Conservation (phyloP, 2,888 invertebrate genomes). For the Apamea sordens region DNA sequence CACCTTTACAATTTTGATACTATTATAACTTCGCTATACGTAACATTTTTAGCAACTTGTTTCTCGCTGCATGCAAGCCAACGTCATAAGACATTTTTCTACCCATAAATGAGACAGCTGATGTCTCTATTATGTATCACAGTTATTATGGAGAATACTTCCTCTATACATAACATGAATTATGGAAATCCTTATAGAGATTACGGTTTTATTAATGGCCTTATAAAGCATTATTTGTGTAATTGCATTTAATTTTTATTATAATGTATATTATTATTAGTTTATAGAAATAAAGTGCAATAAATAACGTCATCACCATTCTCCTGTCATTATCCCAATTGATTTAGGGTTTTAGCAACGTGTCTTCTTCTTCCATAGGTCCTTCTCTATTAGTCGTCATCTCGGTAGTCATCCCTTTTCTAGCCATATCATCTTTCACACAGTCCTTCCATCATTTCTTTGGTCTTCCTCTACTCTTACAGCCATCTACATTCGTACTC, state of each 20-base stretch:
- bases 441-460: not conserved
- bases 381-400: not conserved
- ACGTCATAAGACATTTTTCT: conserved; percentile 12
- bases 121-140: conserved; percentile 29
- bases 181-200: conserved; percentile 37
- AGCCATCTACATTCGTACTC: no score
- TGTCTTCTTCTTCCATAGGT: not conserved
- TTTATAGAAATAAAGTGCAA: not conserved
- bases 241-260: conserved; percentile 30
- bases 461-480: not conserved
- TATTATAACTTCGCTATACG: not conserved
- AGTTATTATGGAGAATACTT: conserved; percentile 44
- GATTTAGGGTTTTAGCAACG: not conserved
- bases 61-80: not conserved
- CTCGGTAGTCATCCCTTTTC: not conserved
- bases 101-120: not conserved
- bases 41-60: not conserved
- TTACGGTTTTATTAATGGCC: conserved; percentile 27
- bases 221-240: conserved; percentile 33
- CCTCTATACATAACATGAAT: conserved; percentile 32
- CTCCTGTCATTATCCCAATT: accelerated
- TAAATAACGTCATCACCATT: not conserved
- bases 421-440: not conserved
- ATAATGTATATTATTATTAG: no score
- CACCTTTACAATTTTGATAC: not conserved